These are phyloP conservation scores for Gnathonemus echidnorhynchus DNA, from an alignment of 2,113 vertebrate species.

Conservation along the genomic window DNA sequence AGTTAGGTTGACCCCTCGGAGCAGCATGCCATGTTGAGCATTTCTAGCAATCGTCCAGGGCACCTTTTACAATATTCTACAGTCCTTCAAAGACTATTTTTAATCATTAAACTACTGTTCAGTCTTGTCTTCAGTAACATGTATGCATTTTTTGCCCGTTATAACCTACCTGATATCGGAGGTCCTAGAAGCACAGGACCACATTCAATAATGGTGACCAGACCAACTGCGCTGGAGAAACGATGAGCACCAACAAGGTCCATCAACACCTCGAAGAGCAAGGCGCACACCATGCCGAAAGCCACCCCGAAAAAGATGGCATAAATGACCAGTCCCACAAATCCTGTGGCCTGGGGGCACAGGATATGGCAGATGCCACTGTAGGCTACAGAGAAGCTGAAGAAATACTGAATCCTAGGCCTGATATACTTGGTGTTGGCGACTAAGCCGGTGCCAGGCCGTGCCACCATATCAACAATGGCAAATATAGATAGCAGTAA, in stretches of 20 bases:
- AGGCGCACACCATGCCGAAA: constrained; percentile 66
- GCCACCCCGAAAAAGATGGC: constrained; percentile 60
- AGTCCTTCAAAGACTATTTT: background rate
- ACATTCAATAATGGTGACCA: constrained; percentile 70
- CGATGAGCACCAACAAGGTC: constrained; percentile 63
- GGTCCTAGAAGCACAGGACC: constrained; percentile 66
- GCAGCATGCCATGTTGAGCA: background rate
- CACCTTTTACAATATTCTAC: background rate
- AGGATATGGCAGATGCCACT: constrained; percentile 66
- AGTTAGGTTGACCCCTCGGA: background rate
- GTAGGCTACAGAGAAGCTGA: constrained; percentile 64
- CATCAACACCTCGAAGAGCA: constrained; percentile 75
- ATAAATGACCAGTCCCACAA: constrained; percentile 53
- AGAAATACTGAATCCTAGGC: constrained; percentile 69
- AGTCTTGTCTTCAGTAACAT: background rate
- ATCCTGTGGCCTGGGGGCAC: constrained; percentile 59
- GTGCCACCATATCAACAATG: constrained; percentile 63
- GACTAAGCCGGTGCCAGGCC: constrained; percentile 56
- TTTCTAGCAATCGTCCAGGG: background rate
- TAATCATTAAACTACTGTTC: background rate
- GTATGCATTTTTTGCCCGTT: background rate
- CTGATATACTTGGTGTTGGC: constrained; percentile 68
- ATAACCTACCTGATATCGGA: constrained; percentile 68
- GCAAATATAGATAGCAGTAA: constrained; percentile 69
- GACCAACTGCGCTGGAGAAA: constrained; percentile 65